Evolutionary conservation across 2,113 vertebrate species (phyloP).

Genomic region (Xerus inauris): DNA sequence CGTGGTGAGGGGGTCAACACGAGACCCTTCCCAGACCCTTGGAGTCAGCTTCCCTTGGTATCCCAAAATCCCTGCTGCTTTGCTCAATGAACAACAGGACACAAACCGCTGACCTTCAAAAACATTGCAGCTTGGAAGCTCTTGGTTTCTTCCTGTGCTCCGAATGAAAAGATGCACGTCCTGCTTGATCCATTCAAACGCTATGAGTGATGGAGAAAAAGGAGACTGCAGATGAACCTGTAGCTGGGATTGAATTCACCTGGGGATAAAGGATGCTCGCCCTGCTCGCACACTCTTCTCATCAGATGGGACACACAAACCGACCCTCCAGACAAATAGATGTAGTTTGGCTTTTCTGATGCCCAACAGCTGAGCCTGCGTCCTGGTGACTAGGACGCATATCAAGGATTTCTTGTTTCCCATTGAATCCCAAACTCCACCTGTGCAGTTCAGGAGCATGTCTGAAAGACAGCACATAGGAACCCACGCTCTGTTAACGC

Average conservation of each 20-base stretch:
- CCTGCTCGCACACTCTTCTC: fast-evolving
- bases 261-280: not conserved
- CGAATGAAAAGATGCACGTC: not conserved
- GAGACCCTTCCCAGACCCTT: too few species aligned
- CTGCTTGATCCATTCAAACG: not conserved
- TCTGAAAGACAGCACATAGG: not conserved
- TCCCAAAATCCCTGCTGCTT: not conserved
- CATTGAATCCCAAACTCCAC: not conserved
- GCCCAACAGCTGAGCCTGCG: too few species aligned
- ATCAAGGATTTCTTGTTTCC: not conserved
- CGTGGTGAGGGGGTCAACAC: too few species aligned
- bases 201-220: not conserved
- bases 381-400: not conserved
- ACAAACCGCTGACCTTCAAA: not conserved
- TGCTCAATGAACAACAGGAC: not conserved
- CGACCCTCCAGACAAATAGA: not conserved
- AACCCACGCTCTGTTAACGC: not conserved
- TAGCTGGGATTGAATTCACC: not conserved
- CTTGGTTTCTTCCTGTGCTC: not conserved
- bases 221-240: not conserved
- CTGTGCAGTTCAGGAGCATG: not conserved
- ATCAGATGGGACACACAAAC: not conserved
- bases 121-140: not conserved
- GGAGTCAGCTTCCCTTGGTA: too few species aligned
- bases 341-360: not conserved